Evolutionary conservation across 2,113 vertebrate species (phyloP).

Genomic region (Synodontis membranacea): DNA sequence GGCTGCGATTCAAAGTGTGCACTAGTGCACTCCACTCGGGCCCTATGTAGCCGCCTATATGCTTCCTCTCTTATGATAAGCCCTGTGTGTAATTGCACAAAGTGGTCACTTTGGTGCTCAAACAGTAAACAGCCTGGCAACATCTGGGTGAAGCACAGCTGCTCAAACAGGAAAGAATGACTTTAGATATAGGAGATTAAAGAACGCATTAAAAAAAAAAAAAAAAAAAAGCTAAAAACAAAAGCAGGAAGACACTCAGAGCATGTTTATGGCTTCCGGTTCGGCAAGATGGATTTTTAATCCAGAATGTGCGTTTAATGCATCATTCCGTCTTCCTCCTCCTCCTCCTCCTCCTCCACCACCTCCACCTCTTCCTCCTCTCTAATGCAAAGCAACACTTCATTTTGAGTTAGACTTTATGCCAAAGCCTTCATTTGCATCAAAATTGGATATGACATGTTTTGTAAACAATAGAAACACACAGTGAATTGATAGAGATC

Average conservation of each 20-base stretch:
- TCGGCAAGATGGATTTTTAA: not conserved
- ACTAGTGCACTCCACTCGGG: constrained; percentile 19
- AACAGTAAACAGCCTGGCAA: constrained; percentile 61
- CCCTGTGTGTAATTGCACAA: constrained; percentile 47
- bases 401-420: not conserved
- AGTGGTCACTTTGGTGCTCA: constrained; percentile 54
- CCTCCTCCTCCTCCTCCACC: not conserved
- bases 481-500: constrained; percentile 33
- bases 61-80: constrained; percentile 50
- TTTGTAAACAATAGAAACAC: constrained; percentile 36
- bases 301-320: not conserved
- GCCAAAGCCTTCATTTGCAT: not conserved
- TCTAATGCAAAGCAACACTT: constrained; percentile 1
- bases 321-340: not conserved
- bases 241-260: not conserved
- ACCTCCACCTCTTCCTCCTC: too few relatives aligned
- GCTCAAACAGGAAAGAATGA: constrained; percentile 54
- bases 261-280: not conserved
- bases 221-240: constrained; percentile 11
- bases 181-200: constrained; percentile 47
- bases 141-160: constrained; percentile 41
- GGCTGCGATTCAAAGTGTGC: constrained; percentile 62
- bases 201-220: constrained; percentile 32
- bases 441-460: constrained; percentile 34
- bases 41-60: constrained; percentile 4